Evolutionary conservation across 1,140 invertebrate species (phyloP).

Genomic region (Periplaneta americana): DNA sequence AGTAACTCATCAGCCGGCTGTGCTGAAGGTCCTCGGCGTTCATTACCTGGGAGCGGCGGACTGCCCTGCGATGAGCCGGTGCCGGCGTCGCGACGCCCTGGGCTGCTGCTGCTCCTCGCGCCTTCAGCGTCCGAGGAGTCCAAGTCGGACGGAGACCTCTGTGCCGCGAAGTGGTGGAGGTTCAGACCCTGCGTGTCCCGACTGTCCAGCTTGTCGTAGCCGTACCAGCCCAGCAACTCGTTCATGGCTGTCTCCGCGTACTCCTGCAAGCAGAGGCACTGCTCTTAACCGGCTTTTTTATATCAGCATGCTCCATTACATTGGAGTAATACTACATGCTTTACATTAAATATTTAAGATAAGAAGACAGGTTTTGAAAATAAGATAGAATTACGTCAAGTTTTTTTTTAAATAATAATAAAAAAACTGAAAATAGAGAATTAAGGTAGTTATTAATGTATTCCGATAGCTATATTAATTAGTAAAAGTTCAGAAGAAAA

Average conservation of each 20-base stretch:
- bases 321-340: no score
- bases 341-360: no score
- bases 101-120: background rate
- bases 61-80: constrained; percentile 7
- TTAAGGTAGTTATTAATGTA: no score
- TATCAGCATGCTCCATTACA: no score
- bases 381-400: no score
- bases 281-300: background rate
- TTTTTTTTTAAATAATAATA: no score
- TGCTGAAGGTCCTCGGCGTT: background rate
- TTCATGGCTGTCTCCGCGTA: constrained; percentile 54
- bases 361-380: no score
- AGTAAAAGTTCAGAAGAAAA: no score
- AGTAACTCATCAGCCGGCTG: background rate
- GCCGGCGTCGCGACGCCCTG: constrained; percentile 7
- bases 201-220: constrained; percentile 66
- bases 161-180: constrained; percentile 24
- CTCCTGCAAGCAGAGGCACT: constrained; percentile 2
- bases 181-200: constrained; percentile 34
- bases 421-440: no score
- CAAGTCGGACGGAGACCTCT: constrained; percentile 26
- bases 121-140: constrained; percentile 7
- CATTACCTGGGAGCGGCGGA: constrained; percentile 2
- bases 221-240: constrained; percentile 83
- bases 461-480: no score